phyloP scores from a whole-genome alignment of 2,888 invertebrate genomes.

The Pyrrhia umbra region DNA sequence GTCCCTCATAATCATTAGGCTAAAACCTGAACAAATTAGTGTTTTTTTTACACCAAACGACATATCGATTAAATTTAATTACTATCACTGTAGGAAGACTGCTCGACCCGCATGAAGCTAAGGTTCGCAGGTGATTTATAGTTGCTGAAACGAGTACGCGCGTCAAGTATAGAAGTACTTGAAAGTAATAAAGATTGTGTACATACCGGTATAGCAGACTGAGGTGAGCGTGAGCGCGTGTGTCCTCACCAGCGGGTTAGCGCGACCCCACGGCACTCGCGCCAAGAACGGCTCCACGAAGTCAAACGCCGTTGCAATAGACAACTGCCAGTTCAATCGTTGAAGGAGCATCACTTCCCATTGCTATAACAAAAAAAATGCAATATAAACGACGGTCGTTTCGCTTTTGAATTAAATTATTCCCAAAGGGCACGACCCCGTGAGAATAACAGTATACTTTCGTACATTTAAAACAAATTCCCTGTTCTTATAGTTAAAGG shows the following conservation, averaged over 20 bases:
- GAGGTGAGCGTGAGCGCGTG: constrained; percentile 94
- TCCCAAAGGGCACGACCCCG: constrained; percentile 74
- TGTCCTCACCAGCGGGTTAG: constrained; percentile 91
- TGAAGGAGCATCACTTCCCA: constrained; percentile 95
- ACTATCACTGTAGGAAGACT: constrained; percentile 70
- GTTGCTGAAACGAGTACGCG: constrained; percentile 38
- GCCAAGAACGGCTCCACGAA: constrained; percentile 95
- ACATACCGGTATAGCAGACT: constrained; percentile 94
- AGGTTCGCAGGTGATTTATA: constrained; percentile 59
- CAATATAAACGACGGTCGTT: constrained; percentile 50
- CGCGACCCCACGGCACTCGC: constrained; percentile 91
- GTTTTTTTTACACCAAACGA: constrained; percentile 61
- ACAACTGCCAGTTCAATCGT: constrained; percentile 94
- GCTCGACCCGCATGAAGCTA: constrained; percentile 77
- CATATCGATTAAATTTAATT: constrained; percentile 78
- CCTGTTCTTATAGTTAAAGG: constrained; percentile 62
- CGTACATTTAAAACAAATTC: constrained; percentile 62
- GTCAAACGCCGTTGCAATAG: constrained; percentile 94
- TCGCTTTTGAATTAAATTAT: constrained; percentile 63
- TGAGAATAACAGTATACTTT: constrained; percentile 72
- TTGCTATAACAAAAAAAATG: constrained; percentile 89
- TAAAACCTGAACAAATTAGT: constrained; percentile 67
- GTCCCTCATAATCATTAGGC: constrained; percentile 65
- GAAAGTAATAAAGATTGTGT: constrained; percentile 43
- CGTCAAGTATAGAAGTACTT: constrained; percentile 16